Evolutionary conservation across 2,113 vertebrate species (phyloP), one percentile per base, ranked within the genome.

Genomic region (Varanus komodoensis): DNA sequence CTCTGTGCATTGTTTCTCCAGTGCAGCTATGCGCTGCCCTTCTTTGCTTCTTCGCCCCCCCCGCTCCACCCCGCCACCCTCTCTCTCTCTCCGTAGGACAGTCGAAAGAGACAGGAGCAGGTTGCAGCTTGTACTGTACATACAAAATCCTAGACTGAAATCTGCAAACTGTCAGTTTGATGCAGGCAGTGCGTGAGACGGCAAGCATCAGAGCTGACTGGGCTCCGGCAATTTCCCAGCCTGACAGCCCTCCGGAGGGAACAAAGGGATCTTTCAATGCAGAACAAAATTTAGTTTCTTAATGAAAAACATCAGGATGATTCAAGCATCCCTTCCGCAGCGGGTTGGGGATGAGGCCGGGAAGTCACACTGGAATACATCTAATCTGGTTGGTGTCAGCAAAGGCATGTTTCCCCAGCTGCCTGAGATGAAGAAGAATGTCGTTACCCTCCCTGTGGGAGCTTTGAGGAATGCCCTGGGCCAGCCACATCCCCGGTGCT

Each of bases 161-260:
- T 71, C 92, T 94, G 94, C 2, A 93, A 95, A 54, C 93, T 95
- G 95, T 91, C 96, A 94, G 93, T 77, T 87, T 87, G 93, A 86
- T 92, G 88, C 89, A 8, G 88, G 91, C 75, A 23, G 57, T 0
- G 52, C 0, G 23, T 90, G 96, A 94, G 95, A 93, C 84, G 8
- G 95, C 93, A 94, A 94, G 92, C 95, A 95, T 94, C 95, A 95
- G 94, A 96, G 92, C 93, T 93, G 95, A 68, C 92, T 91, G 93
- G 89, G 92, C 19, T 90, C n/a, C 88, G 84, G 92, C 92, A 91
- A 82, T 95, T 94, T 95, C 94, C 91, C 92, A 89, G 93, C 92
- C 85, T 92, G 90, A 91, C 90, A 92, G 92, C 92, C 89, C 92
- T 95, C 1, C 0, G 80, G 92, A 92, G 94, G 87, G 93, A 92